Conservation (phyloP, 2,797 vertebrate species). For the Melanotaenia maccullochi region DNA sequence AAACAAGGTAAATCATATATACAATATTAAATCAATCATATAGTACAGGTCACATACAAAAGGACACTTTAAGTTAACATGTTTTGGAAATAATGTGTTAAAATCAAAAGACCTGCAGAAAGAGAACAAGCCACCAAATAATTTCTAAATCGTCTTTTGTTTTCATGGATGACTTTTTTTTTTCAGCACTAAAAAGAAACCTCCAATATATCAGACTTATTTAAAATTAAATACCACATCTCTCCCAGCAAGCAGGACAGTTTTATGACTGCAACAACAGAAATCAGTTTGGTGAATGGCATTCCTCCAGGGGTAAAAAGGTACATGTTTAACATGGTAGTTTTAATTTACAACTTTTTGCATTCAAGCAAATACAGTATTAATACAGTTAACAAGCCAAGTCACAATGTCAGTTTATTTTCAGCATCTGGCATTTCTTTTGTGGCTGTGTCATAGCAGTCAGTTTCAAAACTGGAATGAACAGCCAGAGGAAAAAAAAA, state of each 20-base stretch:
- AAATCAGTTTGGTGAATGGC: slow-evolving; percentile 87
- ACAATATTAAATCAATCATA: slow-evolving; percentile 98
- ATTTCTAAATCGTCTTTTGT: slow-evolving; percentile 68
- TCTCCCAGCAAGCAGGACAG: slow-evolving; percentile 73
- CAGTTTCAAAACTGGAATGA: slow-evolving; percentile 75
- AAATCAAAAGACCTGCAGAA: slow-evolving; percentile 82
- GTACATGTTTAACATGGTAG: slow-evolving; percentile 88
- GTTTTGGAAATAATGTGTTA: slow-evolving; percentile 85
- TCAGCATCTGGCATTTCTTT: slow-evolving; percentile 72
- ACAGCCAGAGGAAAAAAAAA: slow-evolving; percentile 28
- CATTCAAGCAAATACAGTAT: slow-evolving; percentile 83
- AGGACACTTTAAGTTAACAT: slow-evolving; percentile 95
- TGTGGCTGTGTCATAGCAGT: slow-evolving; percentile 68
- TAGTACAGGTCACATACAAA: slow-evolving; percentile 95
- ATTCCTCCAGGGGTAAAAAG: slow-evolving; percentile 86
- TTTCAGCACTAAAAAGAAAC: slow-evolving; percentile 72
- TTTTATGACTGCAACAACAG: slow-evolving; percentile 65
- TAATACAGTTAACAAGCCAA: slow-evolving; percentile 80
- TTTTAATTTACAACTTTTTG: slow-evolving; percentile 85
- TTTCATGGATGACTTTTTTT: slow-evolving; percentile 62
- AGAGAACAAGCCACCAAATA: slow-evolving; percentile 83
- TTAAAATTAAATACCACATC: slow-evolving; percentile 75
- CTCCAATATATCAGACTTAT: slow-evolving; percentile 57
- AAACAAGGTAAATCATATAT: slow-evolving; percentile 99
- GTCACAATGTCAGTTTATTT: slow-evolving; percentile 75